Evolutionary conservation across 2,113 vertebrate genomes (phyloP), one percentile per base, ranked within the genome.

Genomic region (Mormyrus iriodes): DNA sequence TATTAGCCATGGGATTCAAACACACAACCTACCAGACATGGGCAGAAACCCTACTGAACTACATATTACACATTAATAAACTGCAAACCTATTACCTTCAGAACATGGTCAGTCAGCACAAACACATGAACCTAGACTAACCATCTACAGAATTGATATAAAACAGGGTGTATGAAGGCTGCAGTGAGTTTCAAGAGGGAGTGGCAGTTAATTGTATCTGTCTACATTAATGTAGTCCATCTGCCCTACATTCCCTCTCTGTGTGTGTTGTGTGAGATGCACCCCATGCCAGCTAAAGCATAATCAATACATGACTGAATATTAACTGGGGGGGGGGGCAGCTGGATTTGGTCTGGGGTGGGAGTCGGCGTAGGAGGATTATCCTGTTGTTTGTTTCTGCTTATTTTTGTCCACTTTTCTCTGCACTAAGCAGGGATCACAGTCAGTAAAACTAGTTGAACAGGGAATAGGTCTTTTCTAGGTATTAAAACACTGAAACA

Each of bases 221-320:
- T 35, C n/a, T 15, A 39, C 31, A 3, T 76, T 61, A 61, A n/a
- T 61, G 24, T 9, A 9, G 24, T 2, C 58, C 58, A n/a, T 7
- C 58, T 61, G 24, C 58, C 58, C 24, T n/a, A 61, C 24, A 8
- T 10, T 53, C 13, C 65, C 65, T 73, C 3, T 31, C 10, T 31
- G n/a, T 24, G 4, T 2, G 4, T 61, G 19, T 61, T 61, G 55
- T 39, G 3, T 39, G 31, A 73, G 27, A 73, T 5, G 12, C 27
- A 15, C 27, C 61, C 35, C 27, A 39, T 87, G 51, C 27, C n/a
- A 31, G 24, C 65, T 31, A 5, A 69, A 55, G 58, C 39, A 61
- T 79, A 86, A 76, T 86, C 90, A 84, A 61, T 90, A 87, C 8
- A 12, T 39, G 42, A 39, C 52, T 84, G 82, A 61, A 89, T 85